Base-by-base conservation (phyloP, 2,888 invertebrate genomes). In the Drosophila nr. perissopoda region DNA sequence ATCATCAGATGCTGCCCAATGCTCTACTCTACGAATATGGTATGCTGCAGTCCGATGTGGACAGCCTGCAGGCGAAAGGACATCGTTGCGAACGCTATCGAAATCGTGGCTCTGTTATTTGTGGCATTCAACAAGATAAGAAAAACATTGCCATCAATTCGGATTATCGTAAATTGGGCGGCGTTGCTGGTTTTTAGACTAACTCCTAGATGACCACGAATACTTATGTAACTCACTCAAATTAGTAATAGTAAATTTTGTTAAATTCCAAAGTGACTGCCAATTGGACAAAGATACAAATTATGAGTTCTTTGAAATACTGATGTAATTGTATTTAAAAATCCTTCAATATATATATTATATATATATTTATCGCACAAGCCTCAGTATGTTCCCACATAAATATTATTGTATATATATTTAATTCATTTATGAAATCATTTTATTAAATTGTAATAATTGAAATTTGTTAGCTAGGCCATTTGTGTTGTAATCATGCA, bases 1-100 rank as follows among this genome's bases (percentile, higher is more conserved):
- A 99, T 93, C 98, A 99, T 92, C 98, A 99, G 91, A 95, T 98
- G 65, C 92, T 95, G 64, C 97, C 97, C 0, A 96, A 96, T 94
- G 93, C 94, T 65, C 92, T 97, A 2, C 94, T 95, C 70, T 95
- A 96, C 83, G 97, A 97, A 89, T 93, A 93, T 27, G 95, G 94
- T 96, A 93, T 92, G 29, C 31, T 90, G 16, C 85, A 92, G 94
- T 94, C 94, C 74, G 93, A 96, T 18, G 90, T 97, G 10, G 93
- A 95, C 34, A 96, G 95, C 1, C 92, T 97, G 13, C 93, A 94
- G 86, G 92, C 92, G 3, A 94, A 95, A 71, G 97, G 97, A 0
- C 97, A 98, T 91, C 94, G 93, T 51, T 94, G 95, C 31, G 89
- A 92, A 7, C 94, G 96, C 13, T 96, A 96, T 87, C 92, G 94